Base-by-base conservation (phyloP, 2,113 vertebrate species). In the Neogale vison region DNA sequence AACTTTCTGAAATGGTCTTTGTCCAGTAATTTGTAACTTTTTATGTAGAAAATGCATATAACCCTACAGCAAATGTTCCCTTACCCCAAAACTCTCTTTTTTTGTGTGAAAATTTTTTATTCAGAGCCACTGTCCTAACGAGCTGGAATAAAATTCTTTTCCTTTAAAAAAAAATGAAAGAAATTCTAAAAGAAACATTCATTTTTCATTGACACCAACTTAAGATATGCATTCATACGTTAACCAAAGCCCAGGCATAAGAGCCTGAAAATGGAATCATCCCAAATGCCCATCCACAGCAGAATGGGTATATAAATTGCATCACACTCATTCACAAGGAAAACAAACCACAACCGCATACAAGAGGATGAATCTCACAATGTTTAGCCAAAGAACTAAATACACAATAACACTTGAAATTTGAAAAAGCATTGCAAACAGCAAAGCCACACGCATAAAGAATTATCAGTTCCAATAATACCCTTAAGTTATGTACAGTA, bases 401-500 rank as follows among this genome's bases (percentile, higher is more conserved):
- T 34, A 57, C n/a, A 52, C 89, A 90, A 59, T 57, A 7, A 74
- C 10, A 55, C 21, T 59, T 55, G 34, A 76, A 29, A 74, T 82
- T 55, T 77, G 6, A 83, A 93, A 85, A 88, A 80, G 17, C 6
- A 7, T 42, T 89, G 36, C 1, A n/a, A 87, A 93, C 6, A 83
- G 34, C 47, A 89, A 93, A 82, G 3, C 0, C 6, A 88, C 15
- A 13, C 4, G 3, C 14, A 47, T 29, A 45, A 81, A 24, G 3
- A 42, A 90, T 89, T 61, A 63, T 74, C 26, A 69, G 18, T 91
- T 20, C 26, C 90, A 20, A 96, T 87, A 95, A 84, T 69, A 74
- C 1, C 36, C 18, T 82, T 29, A 74, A 95, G 67, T 81, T 47
- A 29, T 76, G 85, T 7, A 77, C 39, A 55, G 26, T 76, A 67